Conservation (phyloP, 2,888 invertebrate species). For the Plagodis dolabraria region DNA sequence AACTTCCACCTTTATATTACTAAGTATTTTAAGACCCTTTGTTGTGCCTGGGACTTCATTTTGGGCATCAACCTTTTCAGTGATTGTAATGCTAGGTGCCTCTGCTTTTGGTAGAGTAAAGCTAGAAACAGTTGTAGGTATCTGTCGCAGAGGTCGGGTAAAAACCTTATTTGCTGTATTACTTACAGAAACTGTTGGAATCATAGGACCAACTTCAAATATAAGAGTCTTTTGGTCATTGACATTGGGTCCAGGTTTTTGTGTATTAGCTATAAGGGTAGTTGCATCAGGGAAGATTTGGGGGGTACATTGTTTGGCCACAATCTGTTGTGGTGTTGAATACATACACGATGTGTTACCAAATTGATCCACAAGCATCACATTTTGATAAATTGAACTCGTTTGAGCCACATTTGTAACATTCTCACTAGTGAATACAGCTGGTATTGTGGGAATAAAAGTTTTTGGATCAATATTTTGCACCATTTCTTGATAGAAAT, state of each 20-base stretch:
- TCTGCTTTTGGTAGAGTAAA: conserved; percentile 33
- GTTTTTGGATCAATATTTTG: conserved; percentile 76
- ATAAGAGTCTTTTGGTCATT: conserved; percentile 68
- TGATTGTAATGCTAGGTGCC: conserved; percentile 34
- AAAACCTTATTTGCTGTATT: conserved; percentile 28
- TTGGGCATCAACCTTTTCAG: conserved; percentile 41
- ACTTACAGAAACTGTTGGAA: conserved; percentile 40
- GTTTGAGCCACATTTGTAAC: conserved; percentile 68
- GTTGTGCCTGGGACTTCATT: conserved; percentile 58
- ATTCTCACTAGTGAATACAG: conserved; percentile 65
- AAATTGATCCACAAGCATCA: conserved; percentile 79
- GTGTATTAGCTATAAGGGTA: conserved; percentile 45
- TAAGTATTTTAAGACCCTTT: conserved; percentile 79
- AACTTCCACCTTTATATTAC: conserved; percentile 82
- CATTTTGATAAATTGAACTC: conserved; percentile 76
- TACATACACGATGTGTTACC: conserved; percentile 78
- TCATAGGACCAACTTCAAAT: conserved; percentile 74
- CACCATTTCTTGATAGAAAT: conserved; percentile 79
- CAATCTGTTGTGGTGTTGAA: conserved; percentile 62
- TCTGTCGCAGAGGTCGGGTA: conserved; percentile 13
- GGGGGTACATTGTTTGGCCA: conserved; percentile 60
- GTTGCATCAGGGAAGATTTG: conserved; percentile 55
- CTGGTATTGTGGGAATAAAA: conserved; percentile 69
- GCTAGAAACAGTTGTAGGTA: conserved; percentile 30
- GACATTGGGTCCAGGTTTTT: conserved; percentile 52